Evolutionary conservation across 2,888 invertebrate genomes (phyloP).

Genomic region (Parascotia fuliginaria): DNA sequence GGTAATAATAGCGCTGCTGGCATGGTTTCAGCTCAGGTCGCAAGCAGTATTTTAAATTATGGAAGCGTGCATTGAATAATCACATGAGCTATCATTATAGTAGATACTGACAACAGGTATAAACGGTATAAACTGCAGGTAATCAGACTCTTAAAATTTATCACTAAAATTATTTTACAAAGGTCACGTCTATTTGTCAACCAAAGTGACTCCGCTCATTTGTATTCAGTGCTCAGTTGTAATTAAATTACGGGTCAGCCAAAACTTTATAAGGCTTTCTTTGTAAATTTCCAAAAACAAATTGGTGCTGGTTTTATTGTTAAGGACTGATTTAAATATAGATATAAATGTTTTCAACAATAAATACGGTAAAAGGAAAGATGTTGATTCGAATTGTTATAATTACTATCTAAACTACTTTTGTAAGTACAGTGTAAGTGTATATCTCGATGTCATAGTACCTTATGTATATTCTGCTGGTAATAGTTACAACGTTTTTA

Average conservation of each 20-base stretch:
- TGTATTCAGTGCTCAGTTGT: background rate
- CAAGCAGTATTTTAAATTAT: slow-evolving; percentile 56
- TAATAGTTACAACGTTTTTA: too few species aligned
- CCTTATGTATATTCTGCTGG: too few species aligned
- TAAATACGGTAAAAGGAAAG: too few species aligned
- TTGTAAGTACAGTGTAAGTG: too few species aligned
- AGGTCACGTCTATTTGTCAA: too few species aligned
- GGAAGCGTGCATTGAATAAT: slow-evolving; percentile 62
- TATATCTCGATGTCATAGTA: too few species aligned
- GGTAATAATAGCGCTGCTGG: slow-evolving; percentile 57
- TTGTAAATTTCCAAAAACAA: too few species aligned
- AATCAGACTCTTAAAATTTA: background rate
- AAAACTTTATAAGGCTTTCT: background rate
- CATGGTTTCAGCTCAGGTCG: slow-evolving; percentile 53
- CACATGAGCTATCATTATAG: slow-evolving; percentile 48
- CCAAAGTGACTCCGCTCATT: background rate
- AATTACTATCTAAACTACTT: too few species aligned
- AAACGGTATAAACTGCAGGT: slow-evolving; percentile 11
- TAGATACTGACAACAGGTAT: slow-evolving; percentile 58
- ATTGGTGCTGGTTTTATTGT: background rate
- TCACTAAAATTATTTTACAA: too few species aligned
- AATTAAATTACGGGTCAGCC: background rate
- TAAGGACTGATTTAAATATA: background rate
- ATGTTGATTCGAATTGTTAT: too few species aligned
- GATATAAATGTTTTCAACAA: too few species aligned